Percentiles rank a stretch among this genome's conserved stretches.
phyloP scores from a whole-genome alignment of 1,140 invertebrate genomes.

The Lucilia sericata region DNA sequence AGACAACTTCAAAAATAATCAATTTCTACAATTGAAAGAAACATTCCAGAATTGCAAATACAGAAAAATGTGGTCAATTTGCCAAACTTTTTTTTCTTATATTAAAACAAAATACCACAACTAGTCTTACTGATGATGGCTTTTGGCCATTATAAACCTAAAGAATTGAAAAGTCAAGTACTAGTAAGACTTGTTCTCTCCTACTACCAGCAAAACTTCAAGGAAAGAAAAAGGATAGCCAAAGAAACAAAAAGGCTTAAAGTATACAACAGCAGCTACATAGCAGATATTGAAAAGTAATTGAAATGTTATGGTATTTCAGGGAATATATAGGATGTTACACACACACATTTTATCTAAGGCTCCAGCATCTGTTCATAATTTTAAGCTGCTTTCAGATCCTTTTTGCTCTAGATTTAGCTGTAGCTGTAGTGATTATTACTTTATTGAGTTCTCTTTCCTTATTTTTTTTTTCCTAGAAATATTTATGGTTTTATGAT shows the following conservation, averaged over 20 bases:
- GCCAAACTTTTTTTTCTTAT: background rate
- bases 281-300: background rate
- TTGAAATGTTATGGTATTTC: conserved; percentile 22
- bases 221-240: no score
- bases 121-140: background rate
- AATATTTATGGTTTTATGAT: no score
- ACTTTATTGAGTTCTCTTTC: background rate
- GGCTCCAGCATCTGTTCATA: background rate
- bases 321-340: background rate
- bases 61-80: conserved; percentile 28
- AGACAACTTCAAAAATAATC: background rate
- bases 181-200: background rate
- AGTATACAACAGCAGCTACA: background rate
- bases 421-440: background rate
- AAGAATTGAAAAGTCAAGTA: conserved; percentile 27
- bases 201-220: no score
- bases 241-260: no score
- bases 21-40: conserved; percentile 23
- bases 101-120: background rate
- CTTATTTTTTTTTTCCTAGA: no score
- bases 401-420: background rate
- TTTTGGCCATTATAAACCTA: background rate
- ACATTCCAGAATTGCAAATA: background rate
- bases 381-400: background rate
- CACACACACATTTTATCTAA: background rate